phyloP scores from a whole-genome alignment of 2,113 vertebrate genomes.

The Lasiurus cinereus region DNA sequence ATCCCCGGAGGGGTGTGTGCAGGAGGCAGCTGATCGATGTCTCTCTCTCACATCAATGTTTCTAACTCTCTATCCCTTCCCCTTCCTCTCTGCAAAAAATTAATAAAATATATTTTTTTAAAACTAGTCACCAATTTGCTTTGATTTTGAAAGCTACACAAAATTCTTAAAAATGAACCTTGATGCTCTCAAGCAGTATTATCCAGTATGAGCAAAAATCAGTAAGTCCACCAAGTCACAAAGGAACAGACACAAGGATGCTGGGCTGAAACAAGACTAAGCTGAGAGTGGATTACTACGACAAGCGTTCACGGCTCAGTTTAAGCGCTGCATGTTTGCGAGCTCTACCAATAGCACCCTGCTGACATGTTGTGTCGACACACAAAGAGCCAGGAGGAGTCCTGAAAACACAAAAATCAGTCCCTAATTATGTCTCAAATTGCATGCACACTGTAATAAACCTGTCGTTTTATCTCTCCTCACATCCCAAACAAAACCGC shows the following conservation, averaged over 20 bases:
- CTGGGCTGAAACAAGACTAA: not conserved
- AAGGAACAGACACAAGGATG: slow-evolving; percentile 15
- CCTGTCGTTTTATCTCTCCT: not conserved
- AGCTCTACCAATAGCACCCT: not conserved
- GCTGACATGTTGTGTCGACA: not conserved
- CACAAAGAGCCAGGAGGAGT: not conserved
- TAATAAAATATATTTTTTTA: no score
- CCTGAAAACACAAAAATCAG: not conserved
- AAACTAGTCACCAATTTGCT: not conserved
- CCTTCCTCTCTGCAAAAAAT: no score
- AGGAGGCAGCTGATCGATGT: no score
- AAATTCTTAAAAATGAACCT: not conserved
- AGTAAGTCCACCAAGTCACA: not conserved
- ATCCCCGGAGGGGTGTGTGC: no score
- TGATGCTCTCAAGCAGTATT: not conserved
- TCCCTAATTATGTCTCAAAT: not conserved
- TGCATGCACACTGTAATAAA: not conserved
- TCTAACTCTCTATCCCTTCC: no score
- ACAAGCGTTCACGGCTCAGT: not conserved
- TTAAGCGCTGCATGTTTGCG: slow-evolving; percentile 1
- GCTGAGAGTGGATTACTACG: not conserved
- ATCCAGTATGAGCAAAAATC: slow-evolving; percentile 19
- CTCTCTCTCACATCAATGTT: no score
- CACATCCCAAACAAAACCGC: not conserved
- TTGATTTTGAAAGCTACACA: not conserved